A percentile compares a stretch with the other conserved stretches of the same genome.
Conservation (phyloP, 2,113 vertebrate genomes). For the Diphyllodes magnificus region DNA sequence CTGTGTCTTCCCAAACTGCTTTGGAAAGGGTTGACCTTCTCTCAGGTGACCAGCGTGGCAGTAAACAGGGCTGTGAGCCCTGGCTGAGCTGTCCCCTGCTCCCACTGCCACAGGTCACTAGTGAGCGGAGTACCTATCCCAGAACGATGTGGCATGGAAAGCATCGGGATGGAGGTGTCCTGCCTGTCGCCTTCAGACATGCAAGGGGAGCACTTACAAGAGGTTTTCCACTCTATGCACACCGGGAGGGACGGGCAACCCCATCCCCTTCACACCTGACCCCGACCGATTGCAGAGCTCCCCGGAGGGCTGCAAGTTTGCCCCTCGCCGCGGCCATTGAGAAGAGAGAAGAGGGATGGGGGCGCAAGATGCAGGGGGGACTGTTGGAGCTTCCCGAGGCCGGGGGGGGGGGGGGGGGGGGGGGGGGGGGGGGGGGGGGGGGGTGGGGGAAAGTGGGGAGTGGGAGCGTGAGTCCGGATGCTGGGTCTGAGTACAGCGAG, state of each 20-base stretch:
- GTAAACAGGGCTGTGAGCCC: background rate
- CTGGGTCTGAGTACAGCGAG: background rate
- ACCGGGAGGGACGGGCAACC: background rate
- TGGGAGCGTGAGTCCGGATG: background rate
- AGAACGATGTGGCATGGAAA: rapidly evolving
- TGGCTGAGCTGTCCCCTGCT: background rate
- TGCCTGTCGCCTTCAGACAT: background rate
- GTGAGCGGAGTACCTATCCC: background rate
- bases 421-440: background rate
- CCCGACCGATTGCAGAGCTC: background rate
- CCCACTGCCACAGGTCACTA: background rate
- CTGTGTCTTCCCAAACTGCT: background rate
- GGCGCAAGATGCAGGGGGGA: rapidly evolving
- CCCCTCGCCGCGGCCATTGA: rapidly evolving
- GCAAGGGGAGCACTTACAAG: background rate
- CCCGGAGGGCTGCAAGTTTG: rapidly evolving
- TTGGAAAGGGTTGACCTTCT: background rate
- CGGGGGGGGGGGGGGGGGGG: rapidly evolving
- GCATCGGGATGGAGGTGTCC: rapidly evolving
- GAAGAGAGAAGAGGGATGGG: rapidly evolving
- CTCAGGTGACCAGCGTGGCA: rapidly evolving
- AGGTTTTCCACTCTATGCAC: background rate
- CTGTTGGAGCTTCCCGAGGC: rapidly evolving
- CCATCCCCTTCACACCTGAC: background rate
- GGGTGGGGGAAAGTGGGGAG: rapidly evolving